Percentiles rank a stretch among this genome's conserved stretches.
Evolutionary conservation across 2,113 vertebrate species (phyloP).

Genomic region (Menidia beryllina): DNA sequence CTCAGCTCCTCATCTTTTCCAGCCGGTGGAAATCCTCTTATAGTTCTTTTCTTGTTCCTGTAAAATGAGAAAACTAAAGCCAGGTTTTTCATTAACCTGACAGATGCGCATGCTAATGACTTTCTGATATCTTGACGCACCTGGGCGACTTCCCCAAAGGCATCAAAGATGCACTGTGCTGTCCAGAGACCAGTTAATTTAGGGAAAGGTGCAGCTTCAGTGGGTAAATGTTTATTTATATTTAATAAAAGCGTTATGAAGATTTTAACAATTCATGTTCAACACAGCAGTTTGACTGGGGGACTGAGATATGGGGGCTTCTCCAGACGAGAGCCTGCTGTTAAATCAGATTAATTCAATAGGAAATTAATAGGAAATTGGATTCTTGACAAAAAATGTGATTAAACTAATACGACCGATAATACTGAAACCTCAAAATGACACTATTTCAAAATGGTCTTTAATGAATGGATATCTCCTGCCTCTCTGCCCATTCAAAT

Average conservation of each 20-base stretch:
- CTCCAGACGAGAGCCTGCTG: no score
- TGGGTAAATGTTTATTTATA: neutral
- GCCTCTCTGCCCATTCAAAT: no score
- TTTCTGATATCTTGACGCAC: no score
- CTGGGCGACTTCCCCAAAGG: no score
- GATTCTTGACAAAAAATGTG: no score
- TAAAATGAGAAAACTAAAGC: neutral
- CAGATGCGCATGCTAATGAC: neutral
- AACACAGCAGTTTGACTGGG: neutral
- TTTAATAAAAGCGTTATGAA: neutral
- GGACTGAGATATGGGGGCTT: neutral
- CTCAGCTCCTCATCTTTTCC: neutral
- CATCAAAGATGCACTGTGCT: no score
- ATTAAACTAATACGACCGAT: no score
- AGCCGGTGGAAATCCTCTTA: slow-evolving; percentile 3
- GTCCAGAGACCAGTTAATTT: neutral
- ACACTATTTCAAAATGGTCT: no score
- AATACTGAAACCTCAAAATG: no score
- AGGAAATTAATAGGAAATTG: no score
- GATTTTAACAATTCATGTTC: slow-evolving; percentile 4
- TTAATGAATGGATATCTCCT: no score
- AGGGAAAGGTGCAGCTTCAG: neutral
- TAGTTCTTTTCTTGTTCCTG: neutral
- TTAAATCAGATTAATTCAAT: no score
- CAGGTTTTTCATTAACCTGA: neutral